These are phyloP conservation scores for Girardinichthys multiradiatus DNA, from an alignment of 2,113 vertebrate genomes.

Conservation along the genomic window DNA sequence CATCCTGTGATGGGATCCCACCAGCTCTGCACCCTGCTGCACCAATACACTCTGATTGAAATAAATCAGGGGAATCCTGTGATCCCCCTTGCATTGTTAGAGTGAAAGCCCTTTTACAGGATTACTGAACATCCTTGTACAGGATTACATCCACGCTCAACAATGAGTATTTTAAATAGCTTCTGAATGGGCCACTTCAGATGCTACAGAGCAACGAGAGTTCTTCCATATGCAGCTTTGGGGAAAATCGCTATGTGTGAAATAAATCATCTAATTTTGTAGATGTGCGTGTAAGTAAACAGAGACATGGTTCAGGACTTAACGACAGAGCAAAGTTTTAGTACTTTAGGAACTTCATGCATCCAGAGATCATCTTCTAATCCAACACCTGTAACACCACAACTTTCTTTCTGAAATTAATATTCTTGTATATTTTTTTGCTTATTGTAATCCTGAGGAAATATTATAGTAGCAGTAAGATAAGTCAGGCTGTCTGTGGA, in stretches of 20 bases:
- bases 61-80: constrained; percentile 6
- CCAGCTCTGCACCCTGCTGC: neutral
- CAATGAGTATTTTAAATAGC: constrained; percentile 20
- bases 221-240: neutral
- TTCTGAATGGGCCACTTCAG: constrained; percentile 6
- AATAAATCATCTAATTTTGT: neutral
- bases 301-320: neutral
- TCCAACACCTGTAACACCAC: too few relatives aligned
- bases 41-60: neutral
- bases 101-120: constrained; percentile 29
- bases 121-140: constrained; percentile 20
- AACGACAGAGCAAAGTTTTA: neutral
- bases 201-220: neutral
- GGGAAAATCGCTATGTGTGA: neutral
- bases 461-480: neutral
- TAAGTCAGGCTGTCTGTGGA: neutral
- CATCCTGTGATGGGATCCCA: neutral
- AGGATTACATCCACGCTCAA: constrained; percentile 29
- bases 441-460: neutral
- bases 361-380: neutral
- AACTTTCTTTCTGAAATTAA: neutral
- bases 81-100: constrained; percentile 8
- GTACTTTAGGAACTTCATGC: neutral
- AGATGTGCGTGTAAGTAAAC: neutral
- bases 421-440: constrained; percentile 5